Evolutionary conservation across 1,140 invertebrate species (phyloP).

Genomic region (Pseudomyrmex pallidus): DNA sequence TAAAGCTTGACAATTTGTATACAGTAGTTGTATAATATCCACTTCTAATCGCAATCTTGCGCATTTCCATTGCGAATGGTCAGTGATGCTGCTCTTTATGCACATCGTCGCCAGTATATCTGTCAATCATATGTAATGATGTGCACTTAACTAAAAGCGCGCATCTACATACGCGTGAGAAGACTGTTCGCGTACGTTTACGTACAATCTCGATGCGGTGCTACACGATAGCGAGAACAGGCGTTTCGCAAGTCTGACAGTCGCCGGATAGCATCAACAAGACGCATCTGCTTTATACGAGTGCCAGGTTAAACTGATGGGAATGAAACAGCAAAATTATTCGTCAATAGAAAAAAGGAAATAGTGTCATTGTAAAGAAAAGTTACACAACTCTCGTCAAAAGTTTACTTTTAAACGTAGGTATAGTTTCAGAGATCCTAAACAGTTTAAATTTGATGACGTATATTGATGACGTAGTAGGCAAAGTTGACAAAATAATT

Average conservation of each 20-base stretch:
- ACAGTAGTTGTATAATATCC: not conserved
- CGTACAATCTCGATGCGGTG: not conserved
- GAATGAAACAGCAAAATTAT: not conserved
- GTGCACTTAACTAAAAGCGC: not conserved
- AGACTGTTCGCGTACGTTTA: not conserved
- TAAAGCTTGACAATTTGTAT: not conserved
- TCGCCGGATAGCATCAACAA: constrained; percentile 1
- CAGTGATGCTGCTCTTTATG: not conserved
- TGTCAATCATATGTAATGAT: not conserved
- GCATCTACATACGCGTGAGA: not conserved
- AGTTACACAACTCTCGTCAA: too few species aligned
- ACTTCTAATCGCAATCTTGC: not conserved
- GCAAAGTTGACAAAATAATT: too few species aligned
- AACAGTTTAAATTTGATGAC: too few species aligned
- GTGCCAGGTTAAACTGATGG: not conserved
- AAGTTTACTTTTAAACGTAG: too few species aligned
- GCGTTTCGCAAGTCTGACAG: constrained; percentile 6
- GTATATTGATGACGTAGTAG: too few species aligned
- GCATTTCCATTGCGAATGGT: not conserved
- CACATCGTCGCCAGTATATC: not conserved
- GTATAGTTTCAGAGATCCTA: too few species aligned
- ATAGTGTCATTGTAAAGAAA: too few species aligned
- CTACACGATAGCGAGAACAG: not conserved
- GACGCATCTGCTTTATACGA: constrained; percentile 13
- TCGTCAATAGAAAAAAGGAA: too few species aligned